Evolutionary conservation across 2,888 invertebrate genomes (phyloP).

Genomic region (Brenthis hecate): DNA sequence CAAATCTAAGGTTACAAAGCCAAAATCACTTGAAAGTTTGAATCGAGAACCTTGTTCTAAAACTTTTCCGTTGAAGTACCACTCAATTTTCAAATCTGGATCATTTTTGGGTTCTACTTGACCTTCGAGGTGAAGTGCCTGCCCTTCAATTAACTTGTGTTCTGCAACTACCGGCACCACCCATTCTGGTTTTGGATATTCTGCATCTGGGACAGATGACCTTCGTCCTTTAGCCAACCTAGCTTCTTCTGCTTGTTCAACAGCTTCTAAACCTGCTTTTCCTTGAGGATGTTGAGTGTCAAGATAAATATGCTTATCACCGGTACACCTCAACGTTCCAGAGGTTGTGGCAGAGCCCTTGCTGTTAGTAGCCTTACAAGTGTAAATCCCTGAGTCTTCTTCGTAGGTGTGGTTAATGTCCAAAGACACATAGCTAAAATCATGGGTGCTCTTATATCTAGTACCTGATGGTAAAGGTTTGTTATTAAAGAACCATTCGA

Average conservation of each 20-base stretch:
- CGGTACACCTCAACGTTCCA: conserved; percentile 92
- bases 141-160: conserved; percentile 90
- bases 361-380: conserved; percentile 93
- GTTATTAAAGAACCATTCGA: conserved; percentile 98
- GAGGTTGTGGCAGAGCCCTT: conserved; percentile 95
- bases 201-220: conserved; percentile 86
- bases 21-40: conserved; percentile 97
- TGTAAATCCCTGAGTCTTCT: conserved; percentile 96
- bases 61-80: conserved; percentile 96
- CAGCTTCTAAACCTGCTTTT: conserved; percentile 92
- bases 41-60: conserved; percentile 94
- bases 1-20: conserved; percentile 96
- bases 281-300: conserved; percentile 98
- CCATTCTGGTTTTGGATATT: conserved; percentile 93
- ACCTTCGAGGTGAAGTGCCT: conserved; percentile 95
- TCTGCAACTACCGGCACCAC: conserved; percentile 90
- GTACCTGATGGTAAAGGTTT: conserved; percentile 93
- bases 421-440: conserved; percentile 97
- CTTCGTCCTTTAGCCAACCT: conserved; percentile 88
- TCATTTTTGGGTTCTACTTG: conserved; percentile 97
- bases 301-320: conserved; percentile 89
- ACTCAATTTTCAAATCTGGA: conserved; percentile 94
- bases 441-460: conserved; percentile 95
- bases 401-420: conserved; percentile 94
- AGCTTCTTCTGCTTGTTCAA: conserved; percentile 94